A percentile compares a stretch with the other conserved stretches of the same genome.
phyloP scores from a whole-genome alignment of 2,113 vertebrate species.

The Natator depressus region DNA sequence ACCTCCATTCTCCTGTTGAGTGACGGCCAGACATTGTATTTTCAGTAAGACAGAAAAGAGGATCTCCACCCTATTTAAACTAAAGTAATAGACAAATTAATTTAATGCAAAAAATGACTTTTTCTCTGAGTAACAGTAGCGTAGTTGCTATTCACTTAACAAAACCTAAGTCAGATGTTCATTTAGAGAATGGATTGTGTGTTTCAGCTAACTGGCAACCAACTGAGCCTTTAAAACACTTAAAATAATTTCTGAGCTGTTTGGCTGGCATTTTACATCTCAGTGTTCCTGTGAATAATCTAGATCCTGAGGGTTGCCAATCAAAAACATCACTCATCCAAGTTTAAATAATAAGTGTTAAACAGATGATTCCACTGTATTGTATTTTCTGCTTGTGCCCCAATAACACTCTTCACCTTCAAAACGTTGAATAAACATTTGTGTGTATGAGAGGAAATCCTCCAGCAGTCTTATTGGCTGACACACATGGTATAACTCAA shows the following conservation, averaged over 20 bases:
- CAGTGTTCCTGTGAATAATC: not conserved
- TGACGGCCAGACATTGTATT: not conserved
- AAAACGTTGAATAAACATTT: not conserved
- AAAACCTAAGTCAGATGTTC: not conserved
- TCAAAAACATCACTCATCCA: not conserved
- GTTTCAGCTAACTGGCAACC: not conserved
- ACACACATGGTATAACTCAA: not conserved
- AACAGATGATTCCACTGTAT: not conserved
- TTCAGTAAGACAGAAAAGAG: conserved; percentile 3
- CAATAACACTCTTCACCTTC: not conserved
- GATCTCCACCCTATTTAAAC: conserved; percentile 27
- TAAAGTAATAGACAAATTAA: conserved; percentile 8
- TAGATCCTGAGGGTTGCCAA: not conserved
- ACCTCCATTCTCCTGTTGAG: not conserved
- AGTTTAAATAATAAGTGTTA: not conserved
- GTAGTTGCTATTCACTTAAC: not conserved
- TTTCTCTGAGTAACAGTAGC: not conserved
- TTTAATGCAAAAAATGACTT: not conserved
- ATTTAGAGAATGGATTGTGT: not conserved
- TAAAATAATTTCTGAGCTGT: not conserved
- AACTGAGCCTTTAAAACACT: not conserved
- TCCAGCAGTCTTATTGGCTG: not conserved
- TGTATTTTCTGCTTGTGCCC: not conserved
- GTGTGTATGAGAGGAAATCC: not conserved
- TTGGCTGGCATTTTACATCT: not conserved